Percentiles rank a stretch among this genome's conserved stretches.
Evolutionary conservation across 2,888 invertebrate species (phyloP).

Genomic region (Timandra comae): DNA sequence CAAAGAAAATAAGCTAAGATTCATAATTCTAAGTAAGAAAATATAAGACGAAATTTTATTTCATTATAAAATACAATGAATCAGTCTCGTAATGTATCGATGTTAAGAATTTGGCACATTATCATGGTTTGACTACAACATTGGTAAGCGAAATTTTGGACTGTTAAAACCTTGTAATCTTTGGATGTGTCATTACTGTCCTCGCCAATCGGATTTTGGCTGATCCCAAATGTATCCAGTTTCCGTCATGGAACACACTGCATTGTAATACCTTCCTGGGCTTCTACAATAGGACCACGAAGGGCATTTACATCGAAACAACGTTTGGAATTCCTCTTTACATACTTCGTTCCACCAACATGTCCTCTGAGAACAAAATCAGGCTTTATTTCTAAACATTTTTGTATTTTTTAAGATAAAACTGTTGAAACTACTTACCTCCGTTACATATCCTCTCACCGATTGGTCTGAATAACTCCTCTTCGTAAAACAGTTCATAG

Average conservation of each 20-base stretch:
- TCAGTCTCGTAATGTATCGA: slow-evolving; percentile 69
- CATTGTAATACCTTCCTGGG: slow-evolving; percentile 93
- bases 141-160: slow-evolving; percentile 20
- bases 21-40: slow-evolving; percentile 42
- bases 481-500: slow-evolving; percentile 68
- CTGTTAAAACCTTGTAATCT: slow-evolving; percentile 10
- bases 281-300: slow-evolving; percentile 92
- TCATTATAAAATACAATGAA: slow-evolving; percentile 43
- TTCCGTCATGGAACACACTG: slow-evolving; percentile 92
- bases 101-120: slow-evolving; percentile 48
- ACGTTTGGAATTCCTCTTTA: slow-evolving; percentile 92
- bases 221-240: slow-evolving; percentile 95
- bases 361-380: slow-evolving; percentile 80
- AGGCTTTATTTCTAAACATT: slow-evolving; percentile 5
- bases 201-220: slow-evolving; percentile 75
- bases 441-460: slow-evolving; percentile 87
- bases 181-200: slow-evolving; percentile 39
- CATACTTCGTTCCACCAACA: slow-evolving; percentile 97
- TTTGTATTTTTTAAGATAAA: slow-evolving; percentile 2
- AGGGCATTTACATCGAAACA: slow-evolving; percentile 92
- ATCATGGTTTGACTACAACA: too few species aligned
- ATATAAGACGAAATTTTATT: slow-evolving; percentile 65
- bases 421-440: slow-evolving; percentile 82
- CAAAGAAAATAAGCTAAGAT: slow-evolving; percentile 20
- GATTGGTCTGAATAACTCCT: slow-evolving; percentile 88